Evolutionary conservation across 2,888 invertebrate genomes (phyloP).

Genomic region (Aphodius sticticus): DNA sequence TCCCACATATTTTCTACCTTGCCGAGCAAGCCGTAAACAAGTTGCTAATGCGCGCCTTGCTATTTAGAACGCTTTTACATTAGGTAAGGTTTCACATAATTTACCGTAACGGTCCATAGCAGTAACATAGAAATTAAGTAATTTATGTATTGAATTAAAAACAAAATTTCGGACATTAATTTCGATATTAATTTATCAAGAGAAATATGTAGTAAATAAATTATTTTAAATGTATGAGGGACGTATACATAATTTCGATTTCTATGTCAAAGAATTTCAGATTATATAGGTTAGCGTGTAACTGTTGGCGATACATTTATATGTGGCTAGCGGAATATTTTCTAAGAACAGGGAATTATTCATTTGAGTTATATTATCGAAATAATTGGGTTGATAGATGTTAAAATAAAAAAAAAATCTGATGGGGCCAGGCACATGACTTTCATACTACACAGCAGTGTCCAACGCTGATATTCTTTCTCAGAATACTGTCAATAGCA

Average conservation of each 20-base stretch:
- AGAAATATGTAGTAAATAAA: neutral
- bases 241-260: neutral
- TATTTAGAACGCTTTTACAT: neutral
- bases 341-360: too few species aligned
- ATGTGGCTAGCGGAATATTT: neutral
- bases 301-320: neutral
- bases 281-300: neutral
- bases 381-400: too few species aligned
- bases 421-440: too few species aligned
- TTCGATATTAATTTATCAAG: neutral
- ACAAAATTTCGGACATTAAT: neutral
- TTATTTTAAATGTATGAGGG: neutral
- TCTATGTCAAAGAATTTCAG: neutral
- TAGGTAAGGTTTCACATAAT: neutral
- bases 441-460: too few species aligned
- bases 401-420: too few species aligned
- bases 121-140: neutral
- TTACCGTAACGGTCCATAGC: neutral
- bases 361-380: too few species aligned
- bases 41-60: neutral
- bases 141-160: neutral
- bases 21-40: neutral
- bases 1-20: neutral
- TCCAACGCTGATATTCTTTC: too few species aligned
- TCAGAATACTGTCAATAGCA: too few species aligned